phyloP scores from a whole-genome alignment of 92 coral and sea anemone species.

The Virgularia gustaviana region DNA sequence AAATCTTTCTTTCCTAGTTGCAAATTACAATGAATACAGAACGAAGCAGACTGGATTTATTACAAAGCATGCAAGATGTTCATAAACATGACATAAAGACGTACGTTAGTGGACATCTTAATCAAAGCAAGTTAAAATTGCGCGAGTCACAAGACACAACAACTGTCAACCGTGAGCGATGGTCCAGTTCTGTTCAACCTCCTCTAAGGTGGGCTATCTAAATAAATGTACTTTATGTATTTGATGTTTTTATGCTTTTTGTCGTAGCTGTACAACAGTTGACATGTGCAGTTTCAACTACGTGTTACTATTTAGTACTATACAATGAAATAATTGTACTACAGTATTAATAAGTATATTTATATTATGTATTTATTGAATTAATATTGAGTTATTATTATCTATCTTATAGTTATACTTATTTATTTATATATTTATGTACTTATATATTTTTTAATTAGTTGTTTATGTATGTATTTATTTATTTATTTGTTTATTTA shows the following conservation, averaged over 20 bases:
- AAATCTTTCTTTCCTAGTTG: no score
- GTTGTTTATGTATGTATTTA: no score
- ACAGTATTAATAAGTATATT: no score
- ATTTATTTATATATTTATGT: no score
- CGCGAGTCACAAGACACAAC: no score
- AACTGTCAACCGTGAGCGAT: slow-evolving; percentile 55
- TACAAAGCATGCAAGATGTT: slow-evolving; percentile 79
- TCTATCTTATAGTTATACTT: no score
- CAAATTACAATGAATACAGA: slow-evolving; percentile 13
- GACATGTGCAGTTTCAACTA: not conserved
- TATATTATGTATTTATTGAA: no score
- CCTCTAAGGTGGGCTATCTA: slow-evolving; percentile 73
- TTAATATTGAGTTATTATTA: no score
- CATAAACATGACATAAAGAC: slow-evolving; percentile 93
- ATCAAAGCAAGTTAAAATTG: slow-evolving; percentile 70
- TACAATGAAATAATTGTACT: no score
- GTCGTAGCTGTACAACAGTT: not conserved
- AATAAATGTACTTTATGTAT: not conserved
- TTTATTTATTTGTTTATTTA: no score
- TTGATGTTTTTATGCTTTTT: not conserved
- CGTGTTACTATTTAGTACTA: no score
- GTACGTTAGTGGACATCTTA: slow-evolving; percentile 88
- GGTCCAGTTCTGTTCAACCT: slow-evolving; percentile 72
- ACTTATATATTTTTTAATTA: no score
- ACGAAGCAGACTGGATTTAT: slow-evolving; percentile 39